These are phyloP conservation scores for Aelia acuminata DNA, from an alignment of 2,888 invertebrate genomes.

Conservation along the genomic window DNA sequence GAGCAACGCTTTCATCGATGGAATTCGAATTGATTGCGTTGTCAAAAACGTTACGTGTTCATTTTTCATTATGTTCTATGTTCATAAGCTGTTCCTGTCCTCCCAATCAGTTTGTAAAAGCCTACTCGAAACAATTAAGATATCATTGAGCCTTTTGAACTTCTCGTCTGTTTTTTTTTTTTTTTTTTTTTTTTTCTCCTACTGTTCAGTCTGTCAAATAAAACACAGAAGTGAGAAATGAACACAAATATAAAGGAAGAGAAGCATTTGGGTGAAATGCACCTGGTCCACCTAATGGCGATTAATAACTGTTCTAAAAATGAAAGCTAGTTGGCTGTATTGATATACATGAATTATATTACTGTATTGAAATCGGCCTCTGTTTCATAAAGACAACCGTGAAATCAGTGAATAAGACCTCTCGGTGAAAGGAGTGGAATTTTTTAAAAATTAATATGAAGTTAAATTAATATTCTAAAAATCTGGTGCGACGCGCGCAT, in stretches of 20 bases:
- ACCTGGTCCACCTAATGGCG: no score
- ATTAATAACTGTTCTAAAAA: no score
- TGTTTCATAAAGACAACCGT: no score
- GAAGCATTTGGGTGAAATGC: background rate
- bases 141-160: background rate
- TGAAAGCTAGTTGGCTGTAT: no score
- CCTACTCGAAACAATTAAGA: background rate
- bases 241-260: background rate
- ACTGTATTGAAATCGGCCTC: no score
- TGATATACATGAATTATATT: no score
- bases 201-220: no score
- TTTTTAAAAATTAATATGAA: no score
- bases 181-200: background rate
- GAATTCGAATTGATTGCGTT: slow-evolving; percentile 30
- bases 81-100: background rate
- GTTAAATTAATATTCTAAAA: no score
- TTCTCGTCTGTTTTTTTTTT: background rate
- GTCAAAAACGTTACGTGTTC: slow-evolving; percentile 9
- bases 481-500: no score
- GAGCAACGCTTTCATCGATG: slow-evolving; percentile 31
- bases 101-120: background rate
- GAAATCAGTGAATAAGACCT: no score
- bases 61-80: background rate
- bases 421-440: no score
- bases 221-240: background rate